These are phyloP conservation scores for Drosophila paucipuncta DNA, from an alignment of 2,888 invertebrate genomes.

Conservation along the genomic window DNA sequence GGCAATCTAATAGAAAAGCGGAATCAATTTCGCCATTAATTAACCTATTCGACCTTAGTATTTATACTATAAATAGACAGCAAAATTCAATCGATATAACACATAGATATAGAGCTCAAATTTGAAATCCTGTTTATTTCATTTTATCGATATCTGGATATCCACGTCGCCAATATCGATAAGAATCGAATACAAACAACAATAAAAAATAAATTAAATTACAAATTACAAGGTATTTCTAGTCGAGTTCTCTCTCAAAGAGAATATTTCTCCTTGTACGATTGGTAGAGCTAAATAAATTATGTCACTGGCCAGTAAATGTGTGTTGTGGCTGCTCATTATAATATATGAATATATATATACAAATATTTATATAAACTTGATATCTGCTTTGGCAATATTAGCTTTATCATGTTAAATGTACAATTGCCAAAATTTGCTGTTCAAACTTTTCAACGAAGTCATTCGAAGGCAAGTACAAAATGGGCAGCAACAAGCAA, in stretches of 20 bases:
- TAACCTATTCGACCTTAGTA: not conserved
- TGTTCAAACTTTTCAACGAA: constrained; percentile 38
- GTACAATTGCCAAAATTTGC: not conserved
- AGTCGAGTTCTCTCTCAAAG: not conserved
- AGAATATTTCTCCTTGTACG: not conserved
- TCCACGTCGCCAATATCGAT: not conserved
- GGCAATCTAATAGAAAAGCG: not conserved
- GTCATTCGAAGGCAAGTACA: constrained; percentile 61
- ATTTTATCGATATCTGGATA: not conserved
- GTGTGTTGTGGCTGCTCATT: not conserved
- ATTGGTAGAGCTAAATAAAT: not conserved
- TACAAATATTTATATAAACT: not conserved
- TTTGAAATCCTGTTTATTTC: no score
- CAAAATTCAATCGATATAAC: not conserved
- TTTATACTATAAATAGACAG: not conserved
- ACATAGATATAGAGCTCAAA: no score
- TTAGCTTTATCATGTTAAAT: not conserved
- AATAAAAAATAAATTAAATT: no score
- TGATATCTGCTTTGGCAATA: not conserved
- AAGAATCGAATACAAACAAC: not conserved
- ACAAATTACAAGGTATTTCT: no score
- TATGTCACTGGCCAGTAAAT: not conserved
- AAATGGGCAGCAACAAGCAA: not conserved
- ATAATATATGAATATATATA: not conserved
- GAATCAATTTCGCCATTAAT: not conserved